Conservation (phyloP, 92 coral and sea anemone genomes). For the Isaurus tuberculatus region DNA sequence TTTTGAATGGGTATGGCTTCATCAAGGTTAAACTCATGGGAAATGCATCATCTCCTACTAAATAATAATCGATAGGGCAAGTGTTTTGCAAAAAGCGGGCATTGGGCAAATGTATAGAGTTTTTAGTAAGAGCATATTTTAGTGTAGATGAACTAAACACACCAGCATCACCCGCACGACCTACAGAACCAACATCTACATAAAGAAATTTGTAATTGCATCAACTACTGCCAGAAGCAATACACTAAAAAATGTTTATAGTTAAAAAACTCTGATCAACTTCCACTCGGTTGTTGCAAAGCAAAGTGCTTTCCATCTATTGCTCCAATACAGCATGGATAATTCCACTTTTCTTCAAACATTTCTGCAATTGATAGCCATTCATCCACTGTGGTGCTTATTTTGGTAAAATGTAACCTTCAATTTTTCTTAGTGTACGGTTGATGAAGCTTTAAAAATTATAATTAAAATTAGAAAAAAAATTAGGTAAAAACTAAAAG, state of each 20-base stretch:
- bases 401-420: slow-evolving; percentile 6
- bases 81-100: slow-evolving; percentile 20
- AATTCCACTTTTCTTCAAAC: background rate
- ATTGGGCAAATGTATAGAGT: background rate
- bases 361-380: no score
- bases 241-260: slow-evolving; percentile 11
- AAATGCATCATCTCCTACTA: slow-evolving; percentile 17
- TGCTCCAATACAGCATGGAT: slow-evolving; percentile 13
- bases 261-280: slow-evolving; percentile 5
- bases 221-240: slow-evolving; percentile 11
- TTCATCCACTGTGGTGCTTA: background rate
- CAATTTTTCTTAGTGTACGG: background rate
- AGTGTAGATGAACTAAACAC: slow-evolving; percentile 27
- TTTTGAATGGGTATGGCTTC: slow-evolving; percentile 12
- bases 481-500: background rate
- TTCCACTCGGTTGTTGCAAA: slow-evolving; percentile 28
- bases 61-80: slow-evolving; percentile 18
- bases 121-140: background rate
- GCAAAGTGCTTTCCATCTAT: slow-evolving; percentile 16
- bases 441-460: background rate
- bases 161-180: slow-evolving; percentile 11
- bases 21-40: slow-evolving; percentile 8
- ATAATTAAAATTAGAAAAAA: background rate
- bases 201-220: slow-evolving; percentile 25
- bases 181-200: slow-evolving; percentile 23